Base-by-base conservation (phyloP, 2,888 invertebrate genomes). In the Andrena bicolor region DNA sequence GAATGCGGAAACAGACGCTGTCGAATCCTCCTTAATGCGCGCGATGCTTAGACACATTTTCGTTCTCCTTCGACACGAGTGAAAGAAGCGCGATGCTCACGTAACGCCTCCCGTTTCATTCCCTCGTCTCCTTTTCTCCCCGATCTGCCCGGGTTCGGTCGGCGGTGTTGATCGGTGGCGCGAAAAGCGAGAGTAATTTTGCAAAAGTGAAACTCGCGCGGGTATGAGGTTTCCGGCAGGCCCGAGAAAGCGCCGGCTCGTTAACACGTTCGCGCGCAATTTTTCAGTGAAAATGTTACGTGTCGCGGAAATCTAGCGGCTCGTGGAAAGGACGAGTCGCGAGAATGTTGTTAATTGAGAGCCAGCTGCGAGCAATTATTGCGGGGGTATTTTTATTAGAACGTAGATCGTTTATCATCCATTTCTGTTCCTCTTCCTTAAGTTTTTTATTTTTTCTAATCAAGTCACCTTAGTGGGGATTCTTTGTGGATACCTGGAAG, bases 181-280 rank as follows among this genome's bases (percentile, higher is more conserved):
- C 51, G 53, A 64, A 68, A 68, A 68, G 32, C 70, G 63, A 64
- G 49, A 58, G 65, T 56, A 69, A 79, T 81, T 79, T 75, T 72
- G 70, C 56, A 77, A 70, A 73, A 87, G 87, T 77, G 85, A 86
- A 87, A 87, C 68, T 84, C 41, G 26, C 16, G 16, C 41, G 68
- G 5, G 64, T 23, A 65, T 65, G n/a, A 51, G 82, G 69, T 72
- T 82, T 82, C 82, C 82, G 82, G 82, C 60, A 71, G 65, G 61
- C 41, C n/a, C 68, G 69, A 65, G 81, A 81, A 81, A 81, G 81
- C 41, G 82, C 60, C 2, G 0, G 53, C 48, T 80, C 72, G 80
- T 81, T 80, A 73, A 23, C 73, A 63, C 60, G 35, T 20, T 77
- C 51, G 32, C 79, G 61, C 30, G 66, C 5, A 49, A 53, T 53